Conservation (phyloP, 2,113 vertebrate species). For the Gnathonemus echidnorhynchus region DNA sequence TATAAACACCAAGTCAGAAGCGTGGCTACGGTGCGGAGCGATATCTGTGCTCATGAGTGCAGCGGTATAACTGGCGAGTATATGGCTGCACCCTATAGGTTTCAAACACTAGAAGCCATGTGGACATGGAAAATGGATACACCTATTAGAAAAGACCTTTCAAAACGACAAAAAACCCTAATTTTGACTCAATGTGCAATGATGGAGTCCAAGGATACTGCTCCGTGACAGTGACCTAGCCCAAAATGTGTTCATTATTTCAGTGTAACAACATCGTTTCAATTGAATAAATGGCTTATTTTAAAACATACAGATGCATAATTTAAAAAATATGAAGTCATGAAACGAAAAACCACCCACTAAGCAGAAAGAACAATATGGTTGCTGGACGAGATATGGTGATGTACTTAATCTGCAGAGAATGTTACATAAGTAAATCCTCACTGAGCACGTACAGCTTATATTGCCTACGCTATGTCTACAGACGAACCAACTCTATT, state of each 20-base stretch:
- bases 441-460: neutral
- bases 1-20: neutral
- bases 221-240: neutral
- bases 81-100: neutral
- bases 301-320: neutral
- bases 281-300: neutral
- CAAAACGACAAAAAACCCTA: neutral
- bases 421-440: slow-evolving; percentile 1
- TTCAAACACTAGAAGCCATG: neutral
- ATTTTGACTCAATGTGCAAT: neutral
- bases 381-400: neutral
- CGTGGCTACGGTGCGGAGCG: neutral
- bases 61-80: neutral
- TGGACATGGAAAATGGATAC: neutral
- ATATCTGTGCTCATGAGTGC: neutral
- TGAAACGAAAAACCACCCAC: neutral
- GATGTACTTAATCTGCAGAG: neutral
- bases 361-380: neutral
- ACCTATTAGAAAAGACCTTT: neutral
- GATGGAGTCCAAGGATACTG: neutral
- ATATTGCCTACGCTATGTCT: neutral
- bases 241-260: neutral
- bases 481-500: neutral
- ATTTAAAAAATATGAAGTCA: neutral
- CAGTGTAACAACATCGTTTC: neutral